These are phyloP conservation scores for Zeuzera pyrina DNA, from an alignment of 2,888 invertebrate species.

Conservation along the genomic window DNA sequence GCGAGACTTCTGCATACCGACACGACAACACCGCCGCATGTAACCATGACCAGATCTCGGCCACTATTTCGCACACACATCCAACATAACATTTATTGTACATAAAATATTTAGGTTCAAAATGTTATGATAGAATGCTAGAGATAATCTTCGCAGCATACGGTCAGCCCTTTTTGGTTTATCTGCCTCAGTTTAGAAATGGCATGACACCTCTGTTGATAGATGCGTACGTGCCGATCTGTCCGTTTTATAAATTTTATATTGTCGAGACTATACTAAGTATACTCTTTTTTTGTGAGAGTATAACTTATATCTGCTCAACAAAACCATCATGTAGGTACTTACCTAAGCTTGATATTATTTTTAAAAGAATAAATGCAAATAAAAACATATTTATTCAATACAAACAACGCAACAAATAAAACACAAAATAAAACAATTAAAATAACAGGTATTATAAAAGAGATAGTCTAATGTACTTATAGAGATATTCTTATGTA, in stretches of 20 bases:
- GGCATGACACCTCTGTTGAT: constrained; percentile 42
- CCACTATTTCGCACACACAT: constrained; percentile 31
- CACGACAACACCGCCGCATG: constrained; percentile 30
- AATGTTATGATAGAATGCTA: no score
- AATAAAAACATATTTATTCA: no score
- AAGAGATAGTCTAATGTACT: no score
- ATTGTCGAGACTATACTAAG: constrained; percentile 20
- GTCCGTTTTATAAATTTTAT: constrained; percentile 20
- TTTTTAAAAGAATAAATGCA: no score
- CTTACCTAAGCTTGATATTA: no score
- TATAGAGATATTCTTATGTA: no score
- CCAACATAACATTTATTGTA: background rate
- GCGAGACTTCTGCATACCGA: constrained; percentile 37
- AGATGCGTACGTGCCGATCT: constrained; percentile 38
- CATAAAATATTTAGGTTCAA: constrained; percentile 10
- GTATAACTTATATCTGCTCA: no score
- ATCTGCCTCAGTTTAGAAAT: constrained; percentile 33
- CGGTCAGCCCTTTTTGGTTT: constrained; percentile 39
- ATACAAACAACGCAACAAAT: no score
- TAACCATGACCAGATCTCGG: constrained; percentile 36
- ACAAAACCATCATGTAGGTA: no score
- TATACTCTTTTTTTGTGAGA: no score
- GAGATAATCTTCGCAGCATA: constrained; percentile 18
- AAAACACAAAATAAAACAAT: no score
- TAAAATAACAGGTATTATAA: no score